Conservation (phyloP, 1,140 invertebrate species). For the Drosophila truncata region DNA sequence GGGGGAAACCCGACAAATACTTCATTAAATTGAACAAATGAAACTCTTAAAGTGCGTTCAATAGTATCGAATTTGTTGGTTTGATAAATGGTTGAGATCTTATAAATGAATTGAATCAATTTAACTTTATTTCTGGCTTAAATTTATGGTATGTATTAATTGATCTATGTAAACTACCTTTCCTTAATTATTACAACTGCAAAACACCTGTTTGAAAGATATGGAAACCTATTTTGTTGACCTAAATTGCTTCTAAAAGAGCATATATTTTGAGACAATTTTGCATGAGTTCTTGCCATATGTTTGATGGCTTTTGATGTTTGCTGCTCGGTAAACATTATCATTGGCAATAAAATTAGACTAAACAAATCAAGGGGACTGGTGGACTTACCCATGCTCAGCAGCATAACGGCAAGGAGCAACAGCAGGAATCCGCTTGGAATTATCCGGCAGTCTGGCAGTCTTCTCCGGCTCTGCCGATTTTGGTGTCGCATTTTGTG, state of each 20-base stretch:
- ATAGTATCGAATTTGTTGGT: slow-evolving; percentile 10
- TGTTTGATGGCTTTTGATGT: slow-evolving; percentile 29
- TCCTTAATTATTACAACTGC: background rate
- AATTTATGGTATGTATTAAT: background rate
- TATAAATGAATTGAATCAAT: background rate
- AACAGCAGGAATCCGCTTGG: slow-evolving; percentile 25
- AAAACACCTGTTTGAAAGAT: background rate
- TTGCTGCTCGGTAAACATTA: slow-evolving; percentile 25
- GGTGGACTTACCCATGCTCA: slow-evolving; percentile 59
- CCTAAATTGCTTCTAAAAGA: background rate
- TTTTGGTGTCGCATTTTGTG: slow-evolving; percentile 47
- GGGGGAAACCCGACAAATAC: slow-evolving; percentile 44
- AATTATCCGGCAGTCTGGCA: slow-evolving; percentile 25
- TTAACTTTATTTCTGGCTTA: background rate
- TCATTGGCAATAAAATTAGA: slow-evolving; percentile 29
- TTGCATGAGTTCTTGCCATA: background rate
- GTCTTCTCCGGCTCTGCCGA: slow-evolving; percentile 34
- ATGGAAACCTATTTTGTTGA: background rate
- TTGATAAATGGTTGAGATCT: slow-evolving; percentile 8
- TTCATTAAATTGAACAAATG: slow-evolving; percentile 57
- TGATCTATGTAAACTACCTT: background rate
- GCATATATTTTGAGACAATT: background rate
- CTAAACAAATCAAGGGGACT: slow-evolving; percentile 11
- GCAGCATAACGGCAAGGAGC: slow-evolving; percentile 37
- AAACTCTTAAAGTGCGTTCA: slow-evolving; percentile 30